A percentile compares a stretch with the other conserved stretches of the same genome.
phyloP scores from a whole-genome alignment of 2,888 invertebrate species.

The Mythimna impura region DNA sequence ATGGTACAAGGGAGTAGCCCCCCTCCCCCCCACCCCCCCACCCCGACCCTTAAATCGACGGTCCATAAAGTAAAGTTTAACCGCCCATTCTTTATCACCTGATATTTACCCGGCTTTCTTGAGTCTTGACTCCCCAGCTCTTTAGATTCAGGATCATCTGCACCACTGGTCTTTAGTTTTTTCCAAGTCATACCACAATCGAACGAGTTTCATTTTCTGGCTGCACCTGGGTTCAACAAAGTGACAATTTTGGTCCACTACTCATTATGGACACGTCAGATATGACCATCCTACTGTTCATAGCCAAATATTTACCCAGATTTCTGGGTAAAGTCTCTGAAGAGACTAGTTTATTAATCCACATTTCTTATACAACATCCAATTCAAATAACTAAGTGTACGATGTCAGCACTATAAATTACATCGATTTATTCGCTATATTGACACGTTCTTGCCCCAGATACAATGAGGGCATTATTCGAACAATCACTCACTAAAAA shows the following conservation, averaged over 20 bases:
- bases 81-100: background rate
- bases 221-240: no score
- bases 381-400: constrained; percentile 1
- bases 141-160: background rate
- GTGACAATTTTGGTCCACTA: background rate
- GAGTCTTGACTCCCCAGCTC: background rate
- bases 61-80: no score
- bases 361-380: background rate
- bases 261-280: background rate
- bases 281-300: background rate
- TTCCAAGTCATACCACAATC: no score
- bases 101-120: background rate
- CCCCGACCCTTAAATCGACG: no score
- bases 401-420: constrained; percentile 13
- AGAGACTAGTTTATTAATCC: background rate
- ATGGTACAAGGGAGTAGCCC: no score
- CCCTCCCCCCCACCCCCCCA: no score
- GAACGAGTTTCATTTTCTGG: no score
- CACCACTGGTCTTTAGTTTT: no score
- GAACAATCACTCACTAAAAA: constrained; percentile 37
- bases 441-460: constrained; percentile 36
- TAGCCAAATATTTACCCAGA: background rate
- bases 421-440: constrained; percentile 22
- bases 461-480: constrained; percentile 27
- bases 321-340: background rate